Evolutionary conservation across 2,113 vertebrate species (phyloP).

Genomic region (Diadophis punctatus): DNA sequence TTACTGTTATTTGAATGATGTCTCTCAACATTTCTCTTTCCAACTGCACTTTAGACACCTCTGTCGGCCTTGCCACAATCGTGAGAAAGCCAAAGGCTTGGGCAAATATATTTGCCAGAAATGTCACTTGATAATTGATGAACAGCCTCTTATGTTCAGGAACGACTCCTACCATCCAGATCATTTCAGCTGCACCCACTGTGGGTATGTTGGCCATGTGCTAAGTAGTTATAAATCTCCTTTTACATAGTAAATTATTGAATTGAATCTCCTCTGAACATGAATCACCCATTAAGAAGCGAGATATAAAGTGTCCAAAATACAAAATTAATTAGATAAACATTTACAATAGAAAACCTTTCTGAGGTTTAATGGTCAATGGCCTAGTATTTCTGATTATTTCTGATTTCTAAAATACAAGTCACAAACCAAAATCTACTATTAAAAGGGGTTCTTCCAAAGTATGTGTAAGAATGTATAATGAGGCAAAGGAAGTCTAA

Average conservation of each 20-base stretch:
- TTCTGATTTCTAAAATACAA: neutral
- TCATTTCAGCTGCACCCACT: conserved; percentile 77
- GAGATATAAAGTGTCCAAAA: neutral
- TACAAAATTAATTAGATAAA: neutral
- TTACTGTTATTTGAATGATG: neutral
- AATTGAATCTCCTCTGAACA: neutral
- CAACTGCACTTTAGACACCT: conserved; percentile 63
- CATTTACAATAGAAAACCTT: neutral
- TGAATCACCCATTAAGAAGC: neutral
- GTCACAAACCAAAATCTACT: neutral
- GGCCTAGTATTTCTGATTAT: neutral
- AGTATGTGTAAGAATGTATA: neutral
- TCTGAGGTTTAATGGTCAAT: neutral
- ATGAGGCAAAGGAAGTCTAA: neutral
- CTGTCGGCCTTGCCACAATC: conserved; percentile 74
- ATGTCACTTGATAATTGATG: conserved; percentile 75
- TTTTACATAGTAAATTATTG: neutral
- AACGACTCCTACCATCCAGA: conserved; percentile 73
- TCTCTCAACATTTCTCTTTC: conserved; percentile 6
- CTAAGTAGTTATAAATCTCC: neutral
- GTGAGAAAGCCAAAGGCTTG: conserved; percentile 73
- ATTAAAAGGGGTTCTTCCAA: neutral
- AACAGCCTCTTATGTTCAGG: conserved; percentile 73
- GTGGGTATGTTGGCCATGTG: conserved; percentile 62
- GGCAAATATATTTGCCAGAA: conserved; percentile 76